These are phyloP conservation scores for Meloidogyne floridensis DNA, from an alignment of 1,140 invertebrate species.

Conservation along the genomic window DNA sequence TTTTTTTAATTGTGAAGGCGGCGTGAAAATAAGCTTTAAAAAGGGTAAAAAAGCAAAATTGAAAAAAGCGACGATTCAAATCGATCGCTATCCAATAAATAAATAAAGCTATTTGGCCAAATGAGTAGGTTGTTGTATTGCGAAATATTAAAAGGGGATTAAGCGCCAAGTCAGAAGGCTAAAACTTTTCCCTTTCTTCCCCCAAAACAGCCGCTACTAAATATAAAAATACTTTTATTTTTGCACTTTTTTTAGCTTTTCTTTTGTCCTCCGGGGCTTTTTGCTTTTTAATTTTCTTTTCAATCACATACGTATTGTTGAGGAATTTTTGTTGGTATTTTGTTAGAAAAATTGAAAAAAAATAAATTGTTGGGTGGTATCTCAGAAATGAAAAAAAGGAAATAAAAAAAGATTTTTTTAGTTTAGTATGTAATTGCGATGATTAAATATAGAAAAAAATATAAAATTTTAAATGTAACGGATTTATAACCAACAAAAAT, in stretches of 20 bases:
- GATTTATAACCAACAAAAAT: too few relatives aligned
- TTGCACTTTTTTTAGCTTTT: not conserved
- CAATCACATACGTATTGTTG: not conserved
- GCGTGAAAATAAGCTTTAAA: constrained; percentile 4
- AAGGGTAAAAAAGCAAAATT: not conserved
- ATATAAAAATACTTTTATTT: not conserved
- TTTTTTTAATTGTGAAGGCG: not conserved
- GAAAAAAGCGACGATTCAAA: not conserved
- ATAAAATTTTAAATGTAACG: not conserved
- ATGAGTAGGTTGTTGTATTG: not conserved
- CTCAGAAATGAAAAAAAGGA: not conserved
- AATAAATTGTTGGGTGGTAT: not conserved
- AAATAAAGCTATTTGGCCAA: not conserved
- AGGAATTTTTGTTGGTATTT: not conserved
- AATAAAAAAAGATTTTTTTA: not conserved
- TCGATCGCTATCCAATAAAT: not conserved
- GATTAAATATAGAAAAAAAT: not conserved
- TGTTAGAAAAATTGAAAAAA: not conserved
- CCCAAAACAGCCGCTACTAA: not conserved
- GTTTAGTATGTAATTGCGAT: not conserved
- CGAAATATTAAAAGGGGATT: not conserved
- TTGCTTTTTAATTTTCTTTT: not conserved
- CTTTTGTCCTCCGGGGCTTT: not conserved
- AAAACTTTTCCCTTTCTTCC: too few relatives aligned
- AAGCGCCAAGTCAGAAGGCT: not conserved